Conservation (phyloP, 2,888 invertebrate species). For the Chromoteleia sp. region DNA sequence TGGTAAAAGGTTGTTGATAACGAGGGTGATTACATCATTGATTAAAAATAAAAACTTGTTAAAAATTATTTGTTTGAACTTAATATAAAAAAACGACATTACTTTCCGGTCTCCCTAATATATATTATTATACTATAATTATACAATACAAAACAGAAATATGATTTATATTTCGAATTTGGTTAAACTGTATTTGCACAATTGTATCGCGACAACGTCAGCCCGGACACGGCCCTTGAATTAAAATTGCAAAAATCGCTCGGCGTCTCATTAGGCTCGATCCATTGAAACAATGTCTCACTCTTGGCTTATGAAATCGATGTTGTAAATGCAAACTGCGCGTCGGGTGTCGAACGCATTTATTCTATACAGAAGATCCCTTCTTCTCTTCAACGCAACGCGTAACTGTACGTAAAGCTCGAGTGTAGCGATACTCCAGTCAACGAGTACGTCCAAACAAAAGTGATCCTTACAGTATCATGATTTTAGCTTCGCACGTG, state of each 20-base stretch:
- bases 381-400: conserved; percentile 5
- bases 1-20: too few species aligned
- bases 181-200: too few species aligned
- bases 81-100: too few species aligned
- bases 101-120: too few species aligned
- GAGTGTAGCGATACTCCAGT: conserved; percentile 73
- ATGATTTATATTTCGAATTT: too few species aligned
- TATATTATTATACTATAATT: too few species aligned
- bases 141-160: too few species aligned
- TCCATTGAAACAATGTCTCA: conserved; percentile 39
- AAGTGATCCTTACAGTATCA: conserved; percentile 81
- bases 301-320: conserved; percentile 43
- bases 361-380: conserved; percentile 24
- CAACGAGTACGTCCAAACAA: conserved; percentile 75
- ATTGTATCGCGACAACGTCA: too few species aligned
- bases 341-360: conserved; percentile 48
- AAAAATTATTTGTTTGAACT: too few species aligned
- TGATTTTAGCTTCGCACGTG: conserved; percentile 84
- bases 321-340: conserved; percentile 32
- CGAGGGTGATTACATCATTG: too few species aligned
- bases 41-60: too few species aligned
- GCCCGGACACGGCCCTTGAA: not conserved
- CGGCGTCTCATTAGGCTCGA: conserved; percentile 23
- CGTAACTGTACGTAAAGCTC: conserved; percentile 67
- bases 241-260: conserved; percentile 45